Evolutionary conservation across 2,113 vertebrate species (phyloP), one percentile per base, ranked within the genome.

Genomic region (Herpetotheres cachinnans): DNA sequence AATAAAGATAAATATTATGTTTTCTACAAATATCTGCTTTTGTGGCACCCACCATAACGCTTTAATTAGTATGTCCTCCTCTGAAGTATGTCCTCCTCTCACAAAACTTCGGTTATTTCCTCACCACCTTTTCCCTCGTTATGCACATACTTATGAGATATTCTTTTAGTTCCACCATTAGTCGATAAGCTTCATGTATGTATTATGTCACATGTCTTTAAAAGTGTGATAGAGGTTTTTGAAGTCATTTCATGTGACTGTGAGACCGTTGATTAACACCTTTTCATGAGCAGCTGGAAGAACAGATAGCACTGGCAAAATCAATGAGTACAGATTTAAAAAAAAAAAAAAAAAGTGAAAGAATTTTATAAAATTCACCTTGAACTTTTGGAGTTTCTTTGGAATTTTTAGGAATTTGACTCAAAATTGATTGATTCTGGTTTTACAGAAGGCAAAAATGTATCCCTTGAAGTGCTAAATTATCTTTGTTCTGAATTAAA

Each of bases 51-150:
- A 6, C 11, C 2, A 1, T 46, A 46, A 63, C 8, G 2, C 27
- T 47, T 66, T 27, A 65, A 36, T n/a, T 34, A 46, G 29, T 46
- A 8, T 0, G 0, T 63, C 24, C 19, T 73, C 13, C 16, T 65
- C 44, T 73, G 42, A 87, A 77, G 58, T 46, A 8, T 54, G 47
- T 80, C 30, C 59, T 32, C 42, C 42, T 42, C 42, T 42, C 42
- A 42, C 14, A 30, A 82, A 87, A 44, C 34, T 61, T 72, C 29
- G 47, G 15, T 29, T 62, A 24, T 54, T 86, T 85, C 63, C 42
- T 85, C 20, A 12, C 3, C 7, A 16, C 7, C 26, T 93, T 80
- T 76, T 17, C 13, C 18, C 26, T 44, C 0, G 0, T 27, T 46
- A 30, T 54, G 82, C 32, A 36, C 18, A 15, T 32, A 46, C 9